Percentiles rank a stretch among this genome's conserved stretches.
Conservation (phyloP, 2,113 vertebrate species). For the Oplegnathus fasciatus region DNA sequence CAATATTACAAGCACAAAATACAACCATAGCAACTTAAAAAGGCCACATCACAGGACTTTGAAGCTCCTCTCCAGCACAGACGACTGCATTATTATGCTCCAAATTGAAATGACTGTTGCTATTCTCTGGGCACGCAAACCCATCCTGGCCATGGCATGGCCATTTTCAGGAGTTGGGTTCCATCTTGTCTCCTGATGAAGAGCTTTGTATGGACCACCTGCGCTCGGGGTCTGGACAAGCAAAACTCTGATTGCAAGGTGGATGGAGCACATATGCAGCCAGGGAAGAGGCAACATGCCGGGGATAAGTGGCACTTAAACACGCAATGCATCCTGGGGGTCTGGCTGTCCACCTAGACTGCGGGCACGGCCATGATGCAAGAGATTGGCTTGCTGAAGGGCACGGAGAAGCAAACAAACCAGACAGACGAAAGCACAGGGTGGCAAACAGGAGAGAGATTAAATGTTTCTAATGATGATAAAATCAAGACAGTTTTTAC, state of each 20-base stretch:
- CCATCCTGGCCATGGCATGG: constrained; percentile 23
- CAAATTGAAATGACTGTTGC: constrained; percentile 61
- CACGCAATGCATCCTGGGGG: constrained; percentile 27
- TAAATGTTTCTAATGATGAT: constrained; percentile 29
- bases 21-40: not conserved
- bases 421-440: not conserved
- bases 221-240: constrained; percentile 57
- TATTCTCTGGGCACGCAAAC: constrained; percentile 41
- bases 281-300: constrained; percentile 31
- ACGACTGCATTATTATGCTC: constrained; percentile 16
- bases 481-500: constrained; percentile 22
- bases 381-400: constrained; percentile 42
- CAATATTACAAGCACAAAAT: not conserved
- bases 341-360: constrained; percentile 24
- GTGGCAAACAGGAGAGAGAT: constrained; percentile 28
- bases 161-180: constrained; percentile 49
- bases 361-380: not conserved
- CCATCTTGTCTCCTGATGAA: constrained; percentile 68
- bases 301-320: constrained; percentile 61
- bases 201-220: constrained; percentile 69
- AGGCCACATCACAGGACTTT: not conserved
- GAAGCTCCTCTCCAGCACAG: constrained; percentile 17
- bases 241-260: constrained; percentile 61
- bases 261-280: constrained; percentile 38
- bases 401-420: constrained; percentile 39